A percentile compares a stretch with the other conserved stretches of the same genome.
phyloP scores from a whole-genome alignment of 1,140 invertebrate species.

The Pseudachorutes palmiensis region DNA sequence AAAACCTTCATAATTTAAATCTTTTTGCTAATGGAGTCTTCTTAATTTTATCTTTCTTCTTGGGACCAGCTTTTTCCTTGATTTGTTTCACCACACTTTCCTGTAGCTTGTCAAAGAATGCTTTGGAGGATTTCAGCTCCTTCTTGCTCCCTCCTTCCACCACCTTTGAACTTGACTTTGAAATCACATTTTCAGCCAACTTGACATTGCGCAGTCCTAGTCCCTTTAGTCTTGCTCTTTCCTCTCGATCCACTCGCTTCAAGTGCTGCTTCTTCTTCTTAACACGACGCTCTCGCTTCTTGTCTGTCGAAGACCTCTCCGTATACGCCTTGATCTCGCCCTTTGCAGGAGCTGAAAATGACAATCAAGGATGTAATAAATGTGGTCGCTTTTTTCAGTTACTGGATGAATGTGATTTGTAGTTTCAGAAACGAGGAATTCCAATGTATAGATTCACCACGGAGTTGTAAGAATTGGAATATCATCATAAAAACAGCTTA shows the following conservation, averaged over 20 bases:
- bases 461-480: conserved; percentile 20
- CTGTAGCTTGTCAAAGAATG: conserved; percentile 73
- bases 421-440: conserved; percentile 34
- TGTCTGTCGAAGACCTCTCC: conserved; percentile 77
- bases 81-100: conserved; percentile 52
- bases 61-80: background rate
- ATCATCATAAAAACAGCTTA: conserved; percentile 20
- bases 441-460: conserved; percentile 23
- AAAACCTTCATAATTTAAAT: conserved; percentile 3
- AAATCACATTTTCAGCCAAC: conserved; percentile 49
- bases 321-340: conserved; percentile 67
- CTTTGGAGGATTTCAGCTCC: conserved; percentile 64
- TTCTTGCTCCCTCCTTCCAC: conserved; percentile 48
- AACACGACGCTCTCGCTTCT: conserved; percentile 73
- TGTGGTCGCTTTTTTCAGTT: background rate
- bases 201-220: conserved; percentile 52
- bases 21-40: background rate
- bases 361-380: conserved; percentile 19
- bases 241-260: conserved; percentile 47
- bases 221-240: conserved; percentile 48
- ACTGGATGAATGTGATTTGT: background rate
- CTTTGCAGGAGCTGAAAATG: conserved; percentile 57
- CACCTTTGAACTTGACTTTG: conserved; percentile 59
- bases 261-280: conserved; percentile 71
- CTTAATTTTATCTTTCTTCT: background rate